Conservation (phyloP, 2,888 invertebrate species). For the Xestobium rufovillosum region DNA sequence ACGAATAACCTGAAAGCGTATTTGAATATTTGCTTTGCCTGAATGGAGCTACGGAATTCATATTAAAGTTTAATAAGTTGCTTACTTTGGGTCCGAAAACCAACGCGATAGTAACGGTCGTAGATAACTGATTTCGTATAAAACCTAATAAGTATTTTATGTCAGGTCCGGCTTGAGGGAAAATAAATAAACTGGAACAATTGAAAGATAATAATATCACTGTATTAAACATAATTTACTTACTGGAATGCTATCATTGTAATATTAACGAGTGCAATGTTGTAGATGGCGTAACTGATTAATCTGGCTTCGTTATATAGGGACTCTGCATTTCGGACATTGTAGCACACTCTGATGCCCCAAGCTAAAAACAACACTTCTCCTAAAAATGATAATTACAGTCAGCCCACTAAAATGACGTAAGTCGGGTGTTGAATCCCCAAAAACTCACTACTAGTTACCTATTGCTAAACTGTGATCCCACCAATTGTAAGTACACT, state of each 20-base stretch:
- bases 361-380: slow-evolving; percentile 73
- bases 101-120: slow-evolving; percentile 75
- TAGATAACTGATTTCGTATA: slow-evolving; percentile 84
- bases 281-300: slow-evolving; percentile 92
- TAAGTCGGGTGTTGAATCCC: no score
- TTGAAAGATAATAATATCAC: slow-evolving; percentile 8
- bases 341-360: slow-evolving; percentile 80
- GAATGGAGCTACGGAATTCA: not conserved
- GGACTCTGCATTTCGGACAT: slow-evolving; percentile 84
- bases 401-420: no score
- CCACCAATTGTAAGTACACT: slow-evolving; percentile 92
- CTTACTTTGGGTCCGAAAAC: slow-evolving; percentile 80
- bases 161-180: slow-evolving; percentile 83
- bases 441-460: no score
- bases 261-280: slow-evolving; percentile 86
- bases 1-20: slow-evolving; percentile 56
- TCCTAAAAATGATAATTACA: slow-evolving; percentile 47
- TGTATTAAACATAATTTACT: slow-evolving; percentile 44
- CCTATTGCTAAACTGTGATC: slow-evolving; percentile 88
- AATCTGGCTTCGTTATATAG: slow-evolving; percentile 87
- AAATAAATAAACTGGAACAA: slow-evolving; percentile 67
- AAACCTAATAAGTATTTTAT: slow-evolving; percentile 88
- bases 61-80: not conserved
- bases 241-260: slow-evolving; percentile 91
- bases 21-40: no score